phyloP scores from a whole-genome alignment of 2,113 vertebrate genomes.

The Ptychochromis oligacanthus region DNA sequence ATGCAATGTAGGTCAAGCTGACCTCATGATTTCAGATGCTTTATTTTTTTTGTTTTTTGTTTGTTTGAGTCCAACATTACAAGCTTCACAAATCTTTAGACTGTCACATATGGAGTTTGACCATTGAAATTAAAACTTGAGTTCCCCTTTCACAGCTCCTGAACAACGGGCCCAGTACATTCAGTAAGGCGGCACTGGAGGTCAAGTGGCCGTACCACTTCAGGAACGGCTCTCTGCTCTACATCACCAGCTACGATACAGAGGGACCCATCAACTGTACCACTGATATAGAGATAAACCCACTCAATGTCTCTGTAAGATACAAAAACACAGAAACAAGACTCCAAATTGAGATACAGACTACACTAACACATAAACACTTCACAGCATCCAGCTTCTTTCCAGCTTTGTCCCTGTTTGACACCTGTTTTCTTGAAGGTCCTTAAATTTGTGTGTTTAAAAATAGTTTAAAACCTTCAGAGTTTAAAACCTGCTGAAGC shows the following conservation, averaged over 20 bases:
- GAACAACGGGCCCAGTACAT: conserved; percentile 93
- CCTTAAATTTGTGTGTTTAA: background rate
- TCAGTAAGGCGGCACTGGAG: conserved; percentile 92
- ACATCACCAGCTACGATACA: conserved; percentile 87
- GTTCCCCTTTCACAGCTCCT: conserved; percentile 79
- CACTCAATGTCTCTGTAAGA: conserved; percentile 88
- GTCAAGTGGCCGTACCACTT: conserved; percentile 89
- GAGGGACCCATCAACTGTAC: conserved; percentile 98
- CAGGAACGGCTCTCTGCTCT: conserved; percentile 87
- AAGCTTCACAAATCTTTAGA: background rate
- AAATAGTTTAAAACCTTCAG: background rate
- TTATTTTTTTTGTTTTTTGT: background rate
- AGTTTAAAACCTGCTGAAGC: no score
- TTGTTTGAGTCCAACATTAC: background rate
- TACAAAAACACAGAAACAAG: background rate
- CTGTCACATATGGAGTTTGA: no score
- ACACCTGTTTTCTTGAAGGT: background rate
- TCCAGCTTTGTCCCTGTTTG: background rate
- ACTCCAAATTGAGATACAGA: background rate
- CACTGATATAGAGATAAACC: conserved; percentile 89
- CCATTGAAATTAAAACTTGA: background rate
- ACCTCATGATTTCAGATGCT: background rate
- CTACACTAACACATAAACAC: background rate
- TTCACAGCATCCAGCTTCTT: background rate
- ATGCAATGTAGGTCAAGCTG: background rate